Evolutionary conservation across 2,888 invertebrate genomes (phyloP), one percentile per base, ranked within the genome.

Genomic region (Acanthopleura granulata): DNA sequence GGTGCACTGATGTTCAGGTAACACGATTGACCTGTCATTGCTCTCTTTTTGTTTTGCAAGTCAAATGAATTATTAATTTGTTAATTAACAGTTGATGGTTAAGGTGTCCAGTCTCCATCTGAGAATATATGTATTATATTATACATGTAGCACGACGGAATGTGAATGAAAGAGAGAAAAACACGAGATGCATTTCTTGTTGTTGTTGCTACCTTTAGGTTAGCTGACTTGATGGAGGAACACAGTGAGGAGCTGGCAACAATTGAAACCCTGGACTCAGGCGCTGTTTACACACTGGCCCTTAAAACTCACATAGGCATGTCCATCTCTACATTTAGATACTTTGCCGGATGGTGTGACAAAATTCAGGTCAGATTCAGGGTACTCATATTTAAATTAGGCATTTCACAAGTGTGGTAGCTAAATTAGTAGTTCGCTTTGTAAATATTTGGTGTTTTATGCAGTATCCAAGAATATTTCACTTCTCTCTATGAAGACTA

Each of bases 331-430:
- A 97, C 97, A 0, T 98, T 97, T 96, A 92, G 96, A 61, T 98
- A 98, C 91, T 98, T 97, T 91, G 98, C 97, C 4, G 98, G 97
- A 4, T 98, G 98, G 96, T 94, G 96, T 86, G 98, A 98, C 91
- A 98, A 98, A 91, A 97, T 97, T 75, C 95, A 96, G 86, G 91
- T 91, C 74, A 66, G 66, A 57, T 40, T 40, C 9, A 40, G 40
- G 40, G 3, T 40, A 40, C 40, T 40, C 40, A 40, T 40, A 40
- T 40, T 40, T 40, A 9, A 40, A 40, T 40, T 40, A 40, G 40
- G 40, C 40, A 40, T 6, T 3, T 9, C 40, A 6, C 40, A 40
- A 40, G 9, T 40, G 3, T 40, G 3, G 9, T 40, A 40, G 9
- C 40, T 6, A 40, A 40, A 40, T 40, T 9, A 40, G 9, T 40